phyloP scores from a whole-genome alignment of 2,888 invertebrate species.

The Epiblema foenella region DNA sequence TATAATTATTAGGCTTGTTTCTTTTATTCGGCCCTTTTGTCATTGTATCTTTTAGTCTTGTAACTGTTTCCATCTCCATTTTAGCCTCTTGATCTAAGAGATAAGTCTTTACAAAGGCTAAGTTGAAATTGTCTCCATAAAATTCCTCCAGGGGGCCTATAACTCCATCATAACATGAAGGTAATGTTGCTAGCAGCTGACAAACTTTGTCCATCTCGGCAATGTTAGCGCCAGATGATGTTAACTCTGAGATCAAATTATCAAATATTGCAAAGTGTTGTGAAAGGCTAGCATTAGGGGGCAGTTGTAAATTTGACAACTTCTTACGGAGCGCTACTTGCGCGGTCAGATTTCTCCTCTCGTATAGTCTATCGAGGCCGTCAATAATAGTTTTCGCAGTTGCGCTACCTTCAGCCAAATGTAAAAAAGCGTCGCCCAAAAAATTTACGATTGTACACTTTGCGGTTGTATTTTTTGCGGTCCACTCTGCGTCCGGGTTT shows the following conservation, averaged over 20 bases:
- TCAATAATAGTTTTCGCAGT: constrained; percentile 12
- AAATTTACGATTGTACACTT: constrained; percentile 14
- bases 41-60: constrained; percentile 2
- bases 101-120: constrained; percentile 10
- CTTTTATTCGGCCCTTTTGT: not conserved
- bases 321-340: not conserved
- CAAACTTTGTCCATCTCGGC: constrained; percentile 17
- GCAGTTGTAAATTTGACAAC: constrained; percentile 2
- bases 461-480: constrained; percentile 1
- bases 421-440: constrained; percentile 14
- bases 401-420: constrained; percentile 6
- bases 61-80: constrained; percentile 2
- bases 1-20: not conserved
- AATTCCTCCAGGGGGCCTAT: not conserved
- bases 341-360: not conserved
- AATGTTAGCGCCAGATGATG: not conserved
- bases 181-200: constrained; percentile 9
- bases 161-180: not conserved
- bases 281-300: not conserved
- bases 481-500: constrained; percentile 3
- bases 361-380: constrained; percentile 1
- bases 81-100: constrained; percentile 16
- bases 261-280: constrained; percentile 17
- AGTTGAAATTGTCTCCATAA: not conserved
- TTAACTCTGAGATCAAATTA: constrained; percentile 4